Evolutionary conservation across 30 jellyfish, hydroid and myxozoan genomes (phyloP), one percentile per base, ranked within the genome.

Genomic region (Rhopilema esculentum): DNA sequence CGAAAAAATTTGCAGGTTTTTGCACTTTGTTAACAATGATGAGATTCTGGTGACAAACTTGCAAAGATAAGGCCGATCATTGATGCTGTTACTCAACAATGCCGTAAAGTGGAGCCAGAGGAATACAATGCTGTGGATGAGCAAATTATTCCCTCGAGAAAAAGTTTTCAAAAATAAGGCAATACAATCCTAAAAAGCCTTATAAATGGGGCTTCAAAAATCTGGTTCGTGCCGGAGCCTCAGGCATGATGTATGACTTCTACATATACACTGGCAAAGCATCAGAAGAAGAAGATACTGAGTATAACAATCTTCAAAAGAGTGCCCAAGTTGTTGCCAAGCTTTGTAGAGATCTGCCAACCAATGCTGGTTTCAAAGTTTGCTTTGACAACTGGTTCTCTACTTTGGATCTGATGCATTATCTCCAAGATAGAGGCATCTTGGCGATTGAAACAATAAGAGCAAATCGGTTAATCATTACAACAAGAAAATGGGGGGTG

Each of bases 351-450:
- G 74, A 51, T n/a, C 69, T 72, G 70, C 88, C 89, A 53, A 71
- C 66, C 49, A 40, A 65, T 19, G 75, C 74, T 25, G 90, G 81
- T 49, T 65, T 57, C 69, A 51, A 40, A 61, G 27, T 48, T 25
- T 27, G 51, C 26, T 69, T 92, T 80, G 98, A 92, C 80, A 92
- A 86, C 79, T 92, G 97, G 98, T 86, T 87, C 71, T 27, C 94
- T 8, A 92, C 94, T 1, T 62, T 69, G 66, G 97, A 79, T 33
- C 88, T 86, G 20, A 24, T 86, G 64, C 40, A 57, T 15, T 78
- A 86, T 62, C 74, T 92, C 76, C 80, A 86, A 72, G 74, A 51
- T 21, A 61, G 27, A 25, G 97, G 94, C 31, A 82, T 87, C 18
- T 49, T 49, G 33, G 89, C 94, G 70, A 67, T 23, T 64, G 98